Conservation (phyloP, 1,140 invertebrate genomes). For the Ditylenchus dipsaci region DNA sequence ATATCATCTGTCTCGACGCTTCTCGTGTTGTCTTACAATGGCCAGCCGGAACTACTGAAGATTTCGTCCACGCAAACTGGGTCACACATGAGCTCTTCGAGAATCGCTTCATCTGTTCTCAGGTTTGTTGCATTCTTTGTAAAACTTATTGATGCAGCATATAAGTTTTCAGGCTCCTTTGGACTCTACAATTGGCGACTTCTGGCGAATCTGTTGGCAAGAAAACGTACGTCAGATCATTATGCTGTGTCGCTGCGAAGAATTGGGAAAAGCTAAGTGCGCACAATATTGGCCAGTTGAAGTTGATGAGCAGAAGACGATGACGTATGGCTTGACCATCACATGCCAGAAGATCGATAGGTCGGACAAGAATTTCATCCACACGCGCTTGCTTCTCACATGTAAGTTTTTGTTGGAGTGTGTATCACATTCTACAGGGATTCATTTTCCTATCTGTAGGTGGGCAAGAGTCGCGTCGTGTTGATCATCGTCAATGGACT, state of each 20-base stretch:
- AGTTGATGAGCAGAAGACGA: not conserved
- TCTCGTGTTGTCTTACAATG: slow-evolving; percentile 16
- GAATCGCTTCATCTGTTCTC: slow-evolving; percentile 29
- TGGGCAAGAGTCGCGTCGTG: slow-evolving; percentile 18
- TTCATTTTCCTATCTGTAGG: no score
- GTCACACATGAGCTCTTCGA: slow-evolving; percentile 21
- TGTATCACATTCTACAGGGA: no score
- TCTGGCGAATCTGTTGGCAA: slow-evolving; percentile 86
- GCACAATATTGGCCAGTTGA: slow-evolving; percentile 17
- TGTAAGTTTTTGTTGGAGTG: slow-evolving; percentile 21
- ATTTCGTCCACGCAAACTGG: slow-evolving; percentile 28
- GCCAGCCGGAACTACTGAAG: slow-evolving; percentile 13
- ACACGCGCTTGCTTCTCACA: slow-evolving; percentile 24
- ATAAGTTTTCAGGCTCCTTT: slow-evolving; percentile 68
- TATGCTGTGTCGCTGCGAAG: slow-evolving; percentile 63
- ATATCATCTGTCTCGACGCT: slow-evolving; percentile 19
- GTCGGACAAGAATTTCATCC: slow-evolving; percentile 17
- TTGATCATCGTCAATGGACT: slow-evolving; percentile 36
- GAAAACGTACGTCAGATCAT: slow-evolving; percentile 71
- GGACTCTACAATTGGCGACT: slow-evolving; percentile 75
- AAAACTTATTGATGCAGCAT: no score
- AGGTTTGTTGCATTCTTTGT: not conserved
- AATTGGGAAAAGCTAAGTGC: slow-evolving; percentile 3
- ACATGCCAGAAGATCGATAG: not conserved
- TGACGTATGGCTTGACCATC: not conserved